Evolutionary conservation across 2,113 vertebrate species (phyloP).

Genomic region (Nerophis ophidion): DNA sequence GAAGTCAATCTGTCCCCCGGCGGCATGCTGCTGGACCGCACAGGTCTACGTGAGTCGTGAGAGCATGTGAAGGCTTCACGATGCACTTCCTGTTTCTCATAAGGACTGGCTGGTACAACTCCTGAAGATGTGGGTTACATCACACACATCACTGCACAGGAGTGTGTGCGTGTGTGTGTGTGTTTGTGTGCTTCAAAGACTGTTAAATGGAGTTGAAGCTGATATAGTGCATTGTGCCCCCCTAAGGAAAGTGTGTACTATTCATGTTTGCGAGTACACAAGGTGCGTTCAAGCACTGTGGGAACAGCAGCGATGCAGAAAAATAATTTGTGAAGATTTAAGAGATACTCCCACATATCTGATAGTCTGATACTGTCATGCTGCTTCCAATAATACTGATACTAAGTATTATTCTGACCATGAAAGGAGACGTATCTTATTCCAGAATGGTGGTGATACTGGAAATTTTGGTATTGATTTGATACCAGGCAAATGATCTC

Average conservation of each 20-base stretch:
- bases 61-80: no score
- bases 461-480: no score
- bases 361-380: no score
- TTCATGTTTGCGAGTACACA: not conserved
- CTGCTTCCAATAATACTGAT: no score
- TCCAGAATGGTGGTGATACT: no score
- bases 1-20: conserved; percentile 17
- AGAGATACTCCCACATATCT: no score
- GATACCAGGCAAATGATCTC: no score
- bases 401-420: no score
- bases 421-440: no score
- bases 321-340: no score
- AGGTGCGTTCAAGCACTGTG: not conserved
- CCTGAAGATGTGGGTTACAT: conserved; percentile 70
- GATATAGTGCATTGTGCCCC: conserved; percentile 11
- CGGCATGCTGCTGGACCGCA: conserved; percentile 22
- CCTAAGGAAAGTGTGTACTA: not conserved
- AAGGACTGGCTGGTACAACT: conserved; percentile 22
- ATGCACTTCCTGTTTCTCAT: not conserved
- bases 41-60: not conserved
- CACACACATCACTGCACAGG: conserved; percentile 46
- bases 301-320: not conserved
- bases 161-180: conserved; percentile 11
- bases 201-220: conserved; percentile 25
- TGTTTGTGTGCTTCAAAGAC: conserved; percentile 30